phyloP scores from a whole-genome alignment of 2,113 vertebrate species.

The Theristicus caerulescens region DNA sequence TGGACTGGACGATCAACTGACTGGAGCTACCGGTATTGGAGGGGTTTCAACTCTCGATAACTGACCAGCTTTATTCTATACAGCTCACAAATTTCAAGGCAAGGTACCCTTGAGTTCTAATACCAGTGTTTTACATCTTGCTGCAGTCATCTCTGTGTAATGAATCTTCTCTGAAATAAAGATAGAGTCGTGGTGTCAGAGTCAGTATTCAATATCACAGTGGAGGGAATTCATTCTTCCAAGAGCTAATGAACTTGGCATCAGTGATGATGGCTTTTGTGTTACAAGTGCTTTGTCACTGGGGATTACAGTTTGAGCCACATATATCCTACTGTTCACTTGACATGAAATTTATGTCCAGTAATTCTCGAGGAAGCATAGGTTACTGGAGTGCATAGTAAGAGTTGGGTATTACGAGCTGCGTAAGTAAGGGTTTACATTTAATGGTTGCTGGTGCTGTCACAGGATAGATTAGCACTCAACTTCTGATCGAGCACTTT shows the following conservation, averaged over 20 bases:
- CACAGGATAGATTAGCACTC: background rate
- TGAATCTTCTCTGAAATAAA: background rate
- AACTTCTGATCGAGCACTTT: background rate
- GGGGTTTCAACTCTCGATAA: background rate
- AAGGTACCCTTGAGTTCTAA: background rate
- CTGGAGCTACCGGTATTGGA: background rate
- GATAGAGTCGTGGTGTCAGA: background rate
- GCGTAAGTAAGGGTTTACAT: background rate
- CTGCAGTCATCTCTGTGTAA: background rate
- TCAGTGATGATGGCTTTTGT: background rate
- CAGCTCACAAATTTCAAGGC: background rate
- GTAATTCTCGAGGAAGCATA: background rate
- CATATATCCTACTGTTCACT: background rate
- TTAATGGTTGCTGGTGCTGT: background rate
- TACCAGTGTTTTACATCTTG: background rate
- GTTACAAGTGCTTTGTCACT: background rate
- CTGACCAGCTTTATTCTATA: background rate
- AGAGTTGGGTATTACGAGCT: background rate
- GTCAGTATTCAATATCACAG: background rate
- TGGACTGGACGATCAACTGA: background rate
- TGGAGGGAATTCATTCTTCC: background rate
- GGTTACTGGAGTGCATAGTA: background rate
- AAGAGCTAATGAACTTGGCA: background rate
- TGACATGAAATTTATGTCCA: background rate
- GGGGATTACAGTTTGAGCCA: background rate